Conservation (phyloP, 2,797 vertebrate species). For the Spondyliosoma cantharus region DNA sequence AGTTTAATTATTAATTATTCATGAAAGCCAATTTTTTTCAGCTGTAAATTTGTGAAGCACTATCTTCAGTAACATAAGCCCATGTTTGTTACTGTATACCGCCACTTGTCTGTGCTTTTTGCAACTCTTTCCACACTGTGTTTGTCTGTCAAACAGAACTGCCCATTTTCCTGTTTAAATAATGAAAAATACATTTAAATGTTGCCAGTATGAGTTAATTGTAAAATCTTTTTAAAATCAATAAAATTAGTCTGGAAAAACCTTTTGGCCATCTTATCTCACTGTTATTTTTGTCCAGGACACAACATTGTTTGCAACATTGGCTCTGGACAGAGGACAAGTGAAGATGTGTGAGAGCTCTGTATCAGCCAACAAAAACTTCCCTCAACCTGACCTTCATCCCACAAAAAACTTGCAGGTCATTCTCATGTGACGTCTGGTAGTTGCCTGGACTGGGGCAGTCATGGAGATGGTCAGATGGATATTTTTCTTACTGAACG, state of each 20-base stretch:
- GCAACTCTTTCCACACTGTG: background rate
- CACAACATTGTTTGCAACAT: constrained; percentile 24
- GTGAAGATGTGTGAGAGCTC: constrained; percentile 14
- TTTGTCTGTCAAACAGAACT: background rate
- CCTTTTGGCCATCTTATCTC: too few species aligned
- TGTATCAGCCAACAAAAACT: constrained; percentile 30
- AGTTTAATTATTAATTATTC: background rate
- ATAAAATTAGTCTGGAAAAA: too few species aligned
- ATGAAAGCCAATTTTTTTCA: background rate
- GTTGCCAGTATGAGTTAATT: background rate
- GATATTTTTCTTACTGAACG: background rate
- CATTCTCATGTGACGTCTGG: constrained; percentile 9
- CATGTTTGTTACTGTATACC: background rate
- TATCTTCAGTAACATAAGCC: background rate
- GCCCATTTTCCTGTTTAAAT: background rate
- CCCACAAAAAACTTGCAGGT: constrained; percentile 11
- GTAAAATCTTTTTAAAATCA: background rate
- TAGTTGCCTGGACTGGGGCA: constrained; percentile 16
- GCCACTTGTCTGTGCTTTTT: background rate
- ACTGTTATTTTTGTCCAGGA: constrained; percentile 42
- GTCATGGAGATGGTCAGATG: constrained; percentile 1
- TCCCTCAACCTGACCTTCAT: constrained; percentile 12
- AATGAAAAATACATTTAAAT: background rate
- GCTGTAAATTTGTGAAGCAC: background rate
- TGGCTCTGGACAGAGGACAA: constrained; percentile 26